These are phyloP conservation scores for Morone saxatilis DNA, from an alignment of 2,113 vertebrate species.

Conservation along the genomic window DNA sequence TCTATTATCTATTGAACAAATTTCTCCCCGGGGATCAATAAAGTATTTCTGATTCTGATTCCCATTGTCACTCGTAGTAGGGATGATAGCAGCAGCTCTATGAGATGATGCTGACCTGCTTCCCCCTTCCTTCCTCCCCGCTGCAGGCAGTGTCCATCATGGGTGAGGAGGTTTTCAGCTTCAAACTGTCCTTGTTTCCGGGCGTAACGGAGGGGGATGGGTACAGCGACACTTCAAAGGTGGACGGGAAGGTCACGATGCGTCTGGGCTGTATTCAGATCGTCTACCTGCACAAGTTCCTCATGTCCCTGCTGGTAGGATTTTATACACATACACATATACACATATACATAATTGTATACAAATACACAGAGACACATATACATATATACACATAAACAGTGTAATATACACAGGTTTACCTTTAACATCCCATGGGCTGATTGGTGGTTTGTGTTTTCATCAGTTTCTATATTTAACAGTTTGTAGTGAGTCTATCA, in stretches of 20 bases:
- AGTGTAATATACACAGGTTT: no score
- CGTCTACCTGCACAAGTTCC: constrained; percentile 95
- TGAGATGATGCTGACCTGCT: not conserved
- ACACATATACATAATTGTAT: not conserved
- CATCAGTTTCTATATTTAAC: not conserved
- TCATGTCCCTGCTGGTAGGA: constrained; percentile 92
- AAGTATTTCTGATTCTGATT: no score
- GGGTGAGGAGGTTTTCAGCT: constrained; percentile 97
- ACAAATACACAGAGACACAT: not conserved
- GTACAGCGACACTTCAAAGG: constrained; percentile 91
- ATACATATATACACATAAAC: not conserved
- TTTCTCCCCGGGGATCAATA: no score
- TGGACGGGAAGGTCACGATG: constrained; percentile 91
- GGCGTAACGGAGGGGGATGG: constrained; percentile 89
- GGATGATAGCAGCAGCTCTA: not conserved
- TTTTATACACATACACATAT: not conserved
- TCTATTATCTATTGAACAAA: no score
- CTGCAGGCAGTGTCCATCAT: constrained; percentile 93
- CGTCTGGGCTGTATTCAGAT: constrained; percentile 95
- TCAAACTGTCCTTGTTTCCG: constrained; percentile 89
- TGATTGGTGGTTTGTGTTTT: not conserved
- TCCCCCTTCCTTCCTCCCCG: not conserved
- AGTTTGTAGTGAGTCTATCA: not conserved
- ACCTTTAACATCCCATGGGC: no score
- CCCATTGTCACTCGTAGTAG: no score